Base-by-base conservation (phyloP, 2,888 invertebrate genomes). In the Hesperia comma region DNA sequence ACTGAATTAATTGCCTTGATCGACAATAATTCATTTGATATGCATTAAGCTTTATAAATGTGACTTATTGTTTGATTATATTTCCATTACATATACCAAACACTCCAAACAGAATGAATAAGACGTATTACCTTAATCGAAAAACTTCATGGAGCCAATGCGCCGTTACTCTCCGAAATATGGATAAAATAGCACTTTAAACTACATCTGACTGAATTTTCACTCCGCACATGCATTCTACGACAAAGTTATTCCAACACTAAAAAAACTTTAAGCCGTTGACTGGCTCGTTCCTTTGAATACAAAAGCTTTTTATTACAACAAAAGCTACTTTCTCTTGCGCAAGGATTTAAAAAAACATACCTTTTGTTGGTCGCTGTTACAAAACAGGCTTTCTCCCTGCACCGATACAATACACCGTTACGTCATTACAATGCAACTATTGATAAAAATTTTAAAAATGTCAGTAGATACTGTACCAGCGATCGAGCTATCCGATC, bases 401-500 rank as follows among this genome's bases (percentile, higher is more conserved):
- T 78, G 76, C 81, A 82, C 75, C 85, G 81, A 79, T 78, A 76
- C 80, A 84, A 84, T 76, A 75, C 72, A 77, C 76, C 78, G 83
- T 79, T 79, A 79, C 73, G 21, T 77, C 76, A 75, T 72, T 74
- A 49, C 61, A 72, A 68, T 71, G 68, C 61, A 69, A 63, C 57
- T 69, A 57, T 74, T 71, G 69, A 66, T 58, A 76, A 76, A 76
- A 74, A 75, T 72, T 81, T 79, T 77, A 79, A 79, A 80, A 74
- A 71, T 69, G 71, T 79, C 81, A 86, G 85, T 88, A 75, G 79
- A 77, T 70, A 75, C 76, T 74, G 81, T 80, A 81, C 83, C 77
- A 80, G 81, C 82, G 81, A 79, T 85, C 83, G 83, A 88, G 85
- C 88, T 90, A 89, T 90, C 92, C 92, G 90, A 88, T 85, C 90